Evolutionary conservation across 2,113 vertebrate genomes (phyloP), one percentile per base, ranked within the genome.

Genomic region (Lepisosteus oculatus): DNA sequence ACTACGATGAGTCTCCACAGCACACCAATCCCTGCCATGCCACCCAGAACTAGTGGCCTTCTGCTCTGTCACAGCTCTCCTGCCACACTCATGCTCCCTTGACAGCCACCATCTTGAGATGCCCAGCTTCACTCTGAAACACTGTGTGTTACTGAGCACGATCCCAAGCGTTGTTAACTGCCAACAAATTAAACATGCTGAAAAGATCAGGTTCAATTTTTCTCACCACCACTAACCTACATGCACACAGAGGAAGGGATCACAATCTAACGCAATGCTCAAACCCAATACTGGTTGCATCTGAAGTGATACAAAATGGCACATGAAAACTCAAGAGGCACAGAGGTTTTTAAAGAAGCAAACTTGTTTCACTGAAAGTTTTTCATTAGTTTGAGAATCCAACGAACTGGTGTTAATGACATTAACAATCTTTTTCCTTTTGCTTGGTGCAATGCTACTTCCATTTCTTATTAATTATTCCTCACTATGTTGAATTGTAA

Each of bases 11-110:
- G 41, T 17, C n/a, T 17, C 13, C 47, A 62, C 42, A 43, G 56
- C 74, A 75, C 79, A 66, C 61, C 76, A 80, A 73, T 83, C 43
- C 70, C 72, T 76, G 77, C 85, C 70, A 80, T 79, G 78, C 69
- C 68, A 75, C 74, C 64, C 76, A 44, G 63, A 72, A 71, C 62
- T 59, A 70, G 55, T 66, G 72, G 13, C 68, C 77, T 78, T 73
- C 73, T 76, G 68, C 76, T 80, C 76, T 85, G 71, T 5, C 43
- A 47, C 41, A 67, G 76, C 81, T 77, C 79, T 69, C 67, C 42
- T 67, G 64, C 43, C 63, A 81, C 76, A 74, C 72, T 42, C 41
- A 3, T 64, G 43, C 65, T 43, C 43, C 61, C 13, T 17, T 55
- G 56, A 55, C 62, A 17, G 57, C 57, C 29, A 72, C 65, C 75